A percentile compares a stretch with the other conserved stretches of the same genome.
Conservation (phyloP, 2,888 invertebrate species). For the Venustoraphidia nigricollis region DNA sequence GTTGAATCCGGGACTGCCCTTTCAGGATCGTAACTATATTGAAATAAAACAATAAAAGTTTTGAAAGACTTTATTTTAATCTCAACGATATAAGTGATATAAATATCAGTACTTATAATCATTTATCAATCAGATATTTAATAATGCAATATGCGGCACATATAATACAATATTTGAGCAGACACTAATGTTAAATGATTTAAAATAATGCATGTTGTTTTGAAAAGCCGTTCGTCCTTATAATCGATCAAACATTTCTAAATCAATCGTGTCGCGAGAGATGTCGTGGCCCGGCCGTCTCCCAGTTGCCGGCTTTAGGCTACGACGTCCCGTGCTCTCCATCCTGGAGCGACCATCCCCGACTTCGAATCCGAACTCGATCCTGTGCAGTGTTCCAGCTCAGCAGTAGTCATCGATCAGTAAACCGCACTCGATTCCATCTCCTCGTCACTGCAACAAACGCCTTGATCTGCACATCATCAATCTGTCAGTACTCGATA, state of each 20-base stretch:
- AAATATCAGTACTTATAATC: slow-evolving; percentile 2
- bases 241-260: not conserved
- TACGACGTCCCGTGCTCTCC: not conserved
- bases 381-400: too few relatives aligned
- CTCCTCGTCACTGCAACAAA: slow-evolving; percentile 6
- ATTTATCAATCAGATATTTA: not conserved
- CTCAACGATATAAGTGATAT: slow-evolving; percentile 1
- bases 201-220: not conserved
- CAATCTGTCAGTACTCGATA: not conserved
- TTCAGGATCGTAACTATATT: too few relatives aligned
- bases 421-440: slow-evolving; percentile 1
- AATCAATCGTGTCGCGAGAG: not conserved
- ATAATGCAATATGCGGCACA: not conserved
- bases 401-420: not conserved
- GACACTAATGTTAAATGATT: not conserved
- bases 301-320: slow-evolving; percentile 1
- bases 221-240: not conserved
- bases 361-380: too few relatives aligned
- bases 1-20: too few relatives aligned
- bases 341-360: not conserved
- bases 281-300: slow-evolving; percentile 1
- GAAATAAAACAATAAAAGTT: too few relatives aligned
- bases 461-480: slow-evolving; percentile 4
- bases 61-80: too few relatives aligned
- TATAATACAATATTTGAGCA: not conserved